Percentiles rank a stretch among this genome's conserved stretches.
Conservation (phyloP, 2,888 invertebrate genomes). For the Zygogramma bicolorata region DNA sequence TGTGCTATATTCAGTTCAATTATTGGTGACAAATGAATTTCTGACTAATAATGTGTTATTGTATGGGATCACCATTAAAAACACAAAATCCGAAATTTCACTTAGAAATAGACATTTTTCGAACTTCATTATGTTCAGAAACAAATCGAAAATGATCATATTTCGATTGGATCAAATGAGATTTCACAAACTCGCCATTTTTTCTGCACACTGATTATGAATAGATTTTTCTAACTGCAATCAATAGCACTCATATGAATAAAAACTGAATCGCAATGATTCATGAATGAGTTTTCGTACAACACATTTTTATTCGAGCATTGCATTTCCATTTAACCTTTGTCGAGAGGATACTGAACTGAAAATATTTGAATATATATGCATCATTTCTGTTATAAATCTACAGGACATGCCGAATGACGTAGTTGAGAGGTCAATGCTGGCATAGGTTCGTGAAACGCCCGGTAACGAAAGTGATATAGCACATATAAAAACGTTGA, state of each 20-base stretch:
- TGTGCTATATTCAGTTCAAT: no score
- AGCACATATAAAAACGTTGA: neutral
- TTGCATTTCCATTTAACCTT: neutral
- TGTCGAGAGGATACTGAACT: slow-evolving; percentile 1
- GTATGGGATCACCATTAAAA: no score
- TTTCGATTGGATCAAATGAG: no score
- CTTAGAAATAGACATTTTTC: no score
- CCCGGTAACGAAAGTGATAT: neutral
- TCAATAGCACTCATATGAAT: neutral
- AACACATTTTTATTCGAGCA: neutral
- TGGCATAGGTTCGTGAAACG: neutral
- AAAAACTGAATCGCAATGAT: neutral
- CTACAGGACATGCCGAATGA: neutral
- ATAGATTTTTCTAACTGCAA: neutral
- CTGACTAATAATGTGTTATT: no score
- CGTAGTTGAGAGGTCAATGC: neutral
- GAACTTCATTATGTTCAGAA: no score
- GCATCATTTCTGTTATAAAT: neutral
- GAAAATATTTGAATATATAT: slow-evolving; percentile 1
- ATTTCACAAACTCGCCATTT: no score
- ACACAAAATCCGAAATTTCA: no score
- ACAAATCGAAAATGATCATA: no score
- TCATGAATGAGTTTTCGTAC: neutral
- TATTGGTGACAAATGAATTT: no score
- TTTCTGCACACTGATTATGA: no score